Percentiles rank a stretch among this genome's conserved stretches.
Evolutionary conservation across 2,113 vertebrate species (phyloP).

Genomic region (Melospiza georgiana): DNA sequence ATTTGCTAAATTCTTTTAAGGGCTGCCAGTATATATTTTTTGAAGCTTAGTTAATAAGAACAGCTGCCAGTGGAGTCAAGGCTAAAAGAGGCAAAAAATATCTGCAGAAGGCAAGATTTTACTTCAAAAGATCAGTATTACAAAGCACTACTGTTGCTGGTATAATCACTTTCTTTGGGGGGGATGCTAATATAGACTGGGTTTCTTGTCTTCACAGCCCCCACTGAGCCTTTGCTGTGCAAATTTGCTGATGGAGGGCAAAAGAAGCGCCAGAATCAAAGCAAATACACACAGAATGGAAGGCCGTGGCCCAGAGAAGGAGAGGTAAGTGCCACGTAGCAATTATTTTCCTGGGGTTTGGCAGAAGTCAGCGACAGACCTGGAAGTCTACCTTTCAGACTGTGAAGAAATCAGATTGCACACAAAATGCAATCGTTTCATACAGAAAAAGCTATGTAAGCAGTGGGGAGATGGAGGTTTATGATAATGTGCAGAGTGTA

Average conservation of each 20-base stretch:
- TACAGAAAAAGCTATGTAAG: neutral
- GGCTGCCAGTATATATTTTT: slow-evolving; percentile 78
- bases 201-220: slow-evolving; percentile 84
- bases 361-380: neutral
- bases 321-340: slow-evolving; percentile 83
- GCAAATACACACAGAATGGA: slow-evolving; percentile 96
- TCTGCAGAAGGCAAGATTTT: slow-evolving; percentile 71
- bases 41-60: slow-evolving; percentile 70
- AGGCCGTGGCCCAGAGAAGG: slow-evolving; percentile 96
- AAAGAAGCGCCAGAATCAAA: slow-evolving; percentile 97
- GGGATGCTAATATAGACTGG: slow-evolving; percentile 72
- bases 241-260: slow-evolving; percentile 98
- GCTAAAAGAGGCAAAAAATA: slow-evolving; percentile 74
- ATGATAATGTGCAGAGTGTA: neutral
- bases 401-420: neutral
- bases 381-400: neutral
- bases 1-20: slow-evolving; percentile 82
- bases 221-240: slow-evolving; percentile 96
- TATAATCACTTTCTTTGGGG: slow-evolving; percentile 62
- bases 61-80: slow-evolving; percentile 70
- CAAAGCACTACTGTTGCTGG: slow-evolving; percentile 70
- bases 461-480: neutral
- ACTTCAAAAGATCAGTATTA: slow-evolving; percentile 76
- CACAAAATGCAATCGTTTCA: neutral
- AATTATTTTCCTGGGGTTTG: slow-evolving; percentile 21